Conservation (phyloP, 1,140 invertebrate species). For the Trachelipus rathkii region DNA sequence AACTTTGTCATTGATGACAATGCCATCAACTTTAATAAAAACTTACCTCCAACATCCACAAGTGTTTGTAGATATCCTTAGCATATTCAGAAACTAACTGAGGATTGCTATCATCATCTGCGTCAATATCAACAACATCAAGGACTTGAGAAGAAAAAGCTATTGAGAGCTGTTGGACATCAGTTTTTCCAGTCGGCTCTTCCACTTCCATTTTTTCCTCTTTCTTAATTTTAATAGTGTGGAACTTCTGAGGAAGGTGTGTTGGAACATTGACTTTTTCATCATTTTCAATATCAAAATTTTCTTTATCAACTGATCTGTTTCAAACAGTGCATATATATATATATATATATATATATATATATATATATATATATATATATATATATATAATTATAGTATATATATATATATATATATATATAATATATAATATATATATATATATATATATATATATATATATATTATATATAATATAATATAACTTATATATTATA, state of each 20-base stretch:
- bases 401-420: no score
- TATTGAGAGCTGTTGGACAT: conserved; percentile 36
- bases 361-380: no score
- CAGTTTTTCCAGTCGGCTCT: conserved; percentile 5
- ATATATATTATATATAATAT: no score
- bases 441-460: no score
- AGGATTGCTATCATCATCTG: conserved; percentile 67
- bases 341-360: no score
- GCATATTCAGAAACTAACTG: conserved; percentile 74
- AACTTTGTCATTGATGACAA: conserved; percentile 8
- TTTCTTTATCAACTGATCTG: conserved; percentile 7
- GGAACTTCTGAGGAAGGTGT: neutral
- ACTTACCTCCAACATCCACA: conserved; percentile 63
- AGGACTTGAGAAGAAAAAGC: conserved; percentile 44
- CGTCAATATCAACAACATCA: conserved; percentile 64
- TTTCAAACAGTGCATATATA: no score
- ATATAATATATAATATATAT: no score
- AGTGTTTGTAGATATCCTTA: conserved; percentile 77
- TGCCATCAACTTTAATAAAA: neutral
- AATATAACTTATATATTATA: no score
- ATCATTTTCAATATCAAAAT: neutral
- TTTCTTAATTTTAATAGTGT: conserved; percentile 18
- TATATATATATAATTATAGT: no score
- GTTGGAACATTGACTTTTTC: neutral
- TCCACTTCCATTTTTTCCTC: conserved; percentile 31